phyloP scores from a whole-genome alignment of 30 jellyfish, hydroid and myxozoan species.

The Aurelia aurita complex sp. Pacific region DNA sequence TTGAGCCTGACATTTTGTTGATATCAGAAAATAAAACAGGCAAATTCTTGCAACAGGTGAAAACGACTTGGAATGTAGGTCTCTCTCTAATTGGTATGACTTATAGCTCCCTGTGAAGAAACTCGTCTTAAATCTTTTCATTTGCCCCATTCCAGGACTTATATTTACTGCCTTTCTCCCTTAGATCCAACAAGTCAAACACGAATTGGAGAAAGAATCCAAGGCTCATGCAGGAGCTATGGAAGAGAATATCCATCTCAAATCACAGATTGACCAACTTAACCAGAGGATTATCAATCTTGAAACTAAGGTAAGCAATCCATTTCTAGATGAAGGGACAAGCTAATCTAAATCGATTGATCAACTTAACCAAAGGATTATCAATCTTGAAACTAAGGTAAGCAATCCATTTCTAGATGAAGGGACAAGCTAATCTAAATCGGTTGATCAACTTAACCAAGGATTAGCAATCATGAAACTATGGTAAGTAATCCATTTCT shows the following conservation, averaged over 20 bases:
- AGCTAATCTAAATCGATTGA: too few species aligned
- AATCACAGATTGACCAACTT: slow-evolving; percentile 87
- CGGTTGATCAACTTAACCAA: slow-evolving; percentile 72
- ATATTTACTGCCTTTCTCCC: not conserved
- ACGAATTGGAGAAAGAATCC: slow-evolving; percentile 76
- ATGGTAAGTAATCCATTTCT: slow-evolving; percentile 24
- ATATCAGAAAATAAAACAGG: too few species aligned
- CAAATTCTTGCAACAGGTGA: too few species aligned
- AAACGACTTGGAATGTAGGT: too few species aligned
- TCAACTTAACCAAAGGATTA: too few species aligned
- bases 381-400: too few species aligned
- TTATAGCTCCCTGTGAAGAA: too few species aligned
- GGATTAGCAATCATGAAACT: slow-evolving; percentile 68
- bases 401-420: too few species aligned
- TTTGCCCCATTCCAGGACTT: too few species aligned
- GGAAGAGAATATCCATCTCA: slow-evolving; percentile 89
- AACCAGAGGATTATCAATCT: slow-evolving; percentile 70
- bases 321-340: not conserved
- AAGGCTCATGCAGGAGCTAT: slow-evolving; percentile 67
- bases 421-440: too few species aligned
- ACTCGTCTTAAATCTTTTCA: not conserved
- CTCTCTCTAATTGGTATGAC: too few species aligned
- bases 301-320: slow-evolving; percentile 64
- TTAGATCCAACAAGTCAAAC: slow-evolving; percentile 57
- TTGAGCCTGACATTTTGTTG: too few species aligned